Evolutionary conservation across 2,888 invertebrate genomes (phyloP).

Genomic region (Anthophora plumipes): DNA sequence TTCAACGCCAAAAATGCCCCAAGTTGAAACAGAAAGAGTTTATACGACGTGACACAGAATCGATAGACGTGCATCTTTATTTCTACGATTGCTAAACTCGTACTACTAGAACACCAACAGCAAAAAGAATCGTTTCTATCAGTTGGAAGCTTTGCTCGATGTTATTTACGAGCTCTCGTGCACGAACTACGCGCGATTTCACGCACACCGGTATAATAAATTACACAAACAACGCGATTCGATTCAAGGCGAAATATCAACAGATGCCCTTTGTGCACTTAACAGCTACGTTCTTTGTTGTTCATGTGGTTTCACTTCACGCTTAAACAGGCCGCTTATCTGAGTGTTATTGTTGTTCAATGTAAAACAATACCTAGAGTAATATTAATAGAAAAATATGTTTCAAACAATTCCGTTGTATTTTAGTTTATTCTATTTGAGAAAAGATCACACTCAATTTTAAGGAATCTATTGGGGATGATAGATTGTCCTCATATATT

Average conservation of each 20-base stretch:
- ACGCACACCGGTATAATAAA: constrained; percentile 5
- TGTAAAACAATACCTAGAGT: too few species aligned
- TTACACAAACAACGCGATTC: neutral
- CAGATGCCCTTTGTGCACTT: neutral
- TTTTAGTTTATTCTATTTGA: too few species aligned
- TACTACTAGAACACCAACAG: neutral
- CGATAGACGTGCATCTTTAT: constrained; percentile 31
- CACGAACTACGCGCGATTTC: constrained; percentile 21
- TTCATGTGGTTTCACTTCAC: too few species aligned
- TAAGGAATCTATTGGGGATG: too few species aligned
- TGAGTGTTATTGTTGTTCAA: too few species aligned
- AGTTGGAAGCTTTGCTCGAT: constrained; percentile 15
- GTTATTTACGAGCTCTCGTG: constrained; percentile 42
- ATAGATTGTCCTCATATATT: too few species aligned
- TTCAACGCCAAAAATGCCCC: neutral
- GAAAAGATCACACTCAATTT: too few species aligned
- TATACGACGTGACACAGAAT: constrained; percentile 14
- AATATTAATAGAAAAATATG: too few species aligned
- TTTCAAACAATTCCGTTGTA: too few species aligned
- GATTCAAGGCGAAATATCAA: neutral
- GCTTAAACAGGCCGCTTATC: neutral
- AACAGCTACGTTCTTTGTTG: neutral
- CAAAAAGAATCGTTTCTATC: constrained; percentile 29
- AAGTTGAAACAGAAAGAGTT: neutral
- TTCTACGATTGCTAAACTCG: constrained; percentile 11